Evolutionary conservation across 2,113 vertebrate genomes (phyloP), one percentile per base, ranked within the genome.

Genomic region (Collichthys lucidus): DNA sequence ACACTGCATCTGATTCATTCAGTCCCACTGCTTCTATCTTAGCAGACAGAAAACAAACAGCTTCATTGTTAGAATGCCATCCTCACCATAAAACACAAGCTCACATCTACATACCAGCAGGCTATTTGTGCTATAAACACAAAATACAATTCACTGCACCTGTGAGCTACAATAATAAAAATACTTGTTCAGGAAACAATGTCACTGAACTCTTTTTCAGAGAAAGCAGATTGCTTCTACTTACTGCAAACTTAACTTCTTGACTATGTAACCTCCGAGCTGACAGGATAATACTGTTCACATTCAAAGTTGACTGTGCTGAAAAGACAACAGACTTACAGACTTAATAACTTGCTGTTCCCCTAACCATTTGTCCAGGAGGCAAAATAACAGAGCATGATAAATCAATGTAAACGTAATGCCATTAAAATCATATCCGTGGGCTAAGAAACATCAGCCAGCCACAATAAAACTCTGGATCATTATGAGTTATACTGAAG

Each of bases 1-100:
- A 88, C 91, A 91, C 75, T 83, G 86, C 73, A 5, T 76, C 81
- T 66, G 78, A 87, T 87, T 91, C 90, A 92, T 79, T 42, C 80
- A 88, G 87, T 83, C 88, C 92, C 90, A 89, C 88, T 57, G 90
- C 83, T 53, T 49, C 80, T 81, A 15, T 85, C 75, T 42, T 3
- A 49, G 79, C 81, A 29, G 14, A 80, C 64, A 44, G 26, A 52
- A 79, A 65, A 93, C 85, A 92, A 89, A 50, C 53, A n/a, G 59
- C 17, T 26, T 26, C 73, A 81, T 91, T 91, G 90, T 92, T 57
- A 56, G n/a, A 44, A 73, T 2, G 74, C 86, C 68, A 63, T 50
- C 64, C 56, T 68, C 75, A 72, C 61, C 77, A 42, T 47, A 40
- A 40, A 49, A 83, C 73, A 77, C 44, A 55, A 60, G 62, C 60